Evolutionary conservation across 2,113 vertebrate species (phyloP), one percentile per base, ranked within the genome.

Genomic region (Ictalurus punctatus): DNA sequence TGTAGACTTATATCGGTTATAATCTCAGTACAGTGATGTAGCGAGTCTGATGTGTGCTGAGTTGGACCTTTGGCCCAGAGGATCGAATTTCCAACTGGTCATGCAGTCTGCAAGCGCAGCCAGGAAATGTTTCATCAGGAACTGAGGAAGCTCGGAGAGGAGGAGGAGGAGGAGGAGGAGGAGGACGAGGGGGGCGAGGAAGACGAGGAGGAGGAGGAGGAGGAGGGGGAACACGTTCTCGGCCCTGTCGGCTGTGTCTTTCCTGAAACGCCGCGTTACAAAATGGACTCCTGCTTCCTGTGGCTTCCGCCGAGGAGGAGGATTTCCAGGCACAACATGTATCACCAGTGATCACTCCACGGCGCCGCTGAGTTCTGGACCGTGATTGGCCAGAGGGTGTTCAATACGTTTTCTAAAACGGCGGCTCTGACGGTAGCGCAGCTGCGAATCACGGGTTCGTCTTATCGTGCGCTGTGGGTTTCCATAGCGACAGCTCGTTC

Each of bases 41-140:
- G 48, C 58, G 40, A 91, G 81, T 90, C 30, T 78, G 71, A 78
- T 87, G 85, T 30, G 23, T 86, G 87, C 69, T 73, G 19, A 87
- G 90, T 83, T 86, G 81, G 83, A 87, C 91, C 83, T 89, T 58
- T 86, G 86, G 78, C 84, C 25, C 52, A 54, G 89, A 87, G 84
- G 88, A 85, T 81, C 52, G 86, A 86, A 90, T 93, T 92, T 93
- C 90, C 91, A 91, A 63, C 7, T 86, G 10, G 89, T 76, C 90
- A 54, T 89, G 90, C 6, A n/a, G 88, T 88, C 37, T 82, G 87
- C 84, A 90, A 52, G 6, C 9, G 0, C 34, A 65, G 88, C 91
- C 94, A 94, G 92, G 88, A 89, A 93, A 92, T 87, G 93, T 92
- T 90, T 93, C 91, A 88, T 93, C 91, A 92, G 88, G 89, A 90